phyloP scores from a whole-genome alignment of 2,888 invertebrate species.

The Caradrina kadenii region DNA sequence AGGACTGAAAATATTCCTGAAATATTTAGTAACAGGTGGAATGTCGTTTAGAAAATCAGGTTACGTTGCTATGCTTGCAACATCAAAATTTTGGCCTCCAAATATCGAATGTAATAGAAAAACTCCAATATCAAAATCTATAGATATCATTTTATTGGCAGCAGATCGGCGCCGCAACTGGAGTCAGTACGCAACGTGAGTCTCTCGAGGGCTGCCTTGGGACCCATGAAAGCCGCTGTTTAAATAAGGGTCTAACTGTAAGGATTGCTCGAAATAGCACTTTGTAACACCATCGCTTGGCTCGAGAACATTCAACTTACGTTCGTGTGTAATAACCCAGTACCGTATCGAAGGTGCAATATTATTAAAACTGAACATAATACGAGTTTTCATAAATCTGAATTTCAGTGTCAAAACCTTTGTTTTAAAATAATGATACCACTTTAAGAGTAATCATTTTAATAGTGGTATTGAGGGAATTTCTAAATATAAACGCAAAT shows the following conservation, averaged over 20 bases:
- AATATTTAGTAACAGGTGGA: constrained; percentile 20
- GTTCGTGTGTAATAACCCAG: constrained; percentile 50
- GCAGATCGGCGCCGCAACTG: constrained; percentile 66
- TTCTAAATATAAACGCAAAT: constrained; percentile 80
- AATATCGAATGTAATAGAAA: constrained; percentile 58
- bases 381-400: neutral
- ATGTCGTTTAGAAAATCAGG: constrained; percentile 10
- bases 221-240: constrained; percentile 70
- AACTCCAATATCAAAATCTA: constrained; percentile 63
- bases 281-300: constrained; percentile 61
- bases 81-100: constrained; percentile 23
- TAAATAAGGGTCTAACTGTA: constrained; percentile 68
- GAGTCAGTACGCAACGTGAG: constrained; percentile 71
- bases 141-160: constrained; percentile 64
- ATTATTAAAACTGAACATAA: constrained; percentile 26
- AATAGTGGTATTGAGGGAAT: constrained; percentile 64
- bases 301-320: constrained; percentile 58
- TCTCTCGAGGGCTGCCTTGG: constrained; percentile 67
- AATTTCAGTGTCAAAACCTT: constrained; percentile 12
- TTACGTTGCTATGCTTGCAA: constrained; percentile 14
- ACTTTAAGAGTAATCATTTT: constrained; percentile 44
- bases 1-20: constrained; percentile 6
- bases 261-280: constrained; percentile 63
- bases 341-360: constrained; percentile 36
- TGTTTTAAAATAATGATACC: constrained; percentile 24